Base-by-base conservation (phyloP, 1,140 invertebrate species). In the Dolichoris vasculosae region DNA sequence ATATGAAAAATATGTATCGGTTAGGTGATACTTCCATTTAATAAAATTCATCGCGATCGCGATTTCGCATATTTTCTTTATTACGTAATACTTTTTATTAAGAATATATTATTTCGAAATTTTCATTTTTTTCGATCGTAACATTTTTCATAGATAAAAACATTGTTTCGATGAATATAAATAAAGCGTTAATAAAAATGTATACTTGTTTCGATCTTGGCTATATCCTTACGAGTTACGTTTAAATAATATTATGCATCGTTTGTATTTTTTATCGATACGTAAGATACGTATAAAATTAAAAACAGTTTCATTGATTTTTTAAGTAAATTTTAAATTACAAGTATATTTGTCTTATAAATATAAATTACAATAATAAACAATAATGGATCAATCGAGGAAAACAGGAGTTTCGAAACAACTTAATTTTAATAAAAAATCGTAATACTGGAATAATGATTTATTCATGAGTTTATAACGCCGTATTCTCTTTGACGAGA, bases 381-480 rank as follows among this genome's bases (percentile, higher is more conserved):
- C 11, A 46, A 46, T 75, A 48, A 30, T 43, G 17, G 40, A 46
- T 38, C 23, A 15, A 75, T 75, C 4, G 15, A 75, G 11, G 4
- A 48, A 40, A 75, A n/a, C n/a, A 17, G 4, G 46, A 11, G 46
- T 43, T 46, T n/a, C 30, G 46, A 48, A 75, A 75, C 40, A 46
- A n/a, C 26, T 48, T 2, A 75, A n/a, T 75, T 75, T 11, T 75
- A 46, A 75, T 75, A 43, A 75, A 75, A n/a, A n/a, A 75, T 43
- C 23, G 38, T 43, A 73, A 30, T 38, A 35, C 23, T 67, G 20
- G 23, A 38, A 73, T 73, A 73, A 73, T 73, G 69, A 26, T 73
- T 73, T 73, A 73, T 73, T 73, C 69, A 73, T 43, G 3, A 73
- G 35, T 0, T 43, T 73, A 6, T 73, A 73, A 73, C n/a, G 30